Conservation (phyloP, 1,140 invertebrate genomes). For the Drosophila guanche region DNA sequence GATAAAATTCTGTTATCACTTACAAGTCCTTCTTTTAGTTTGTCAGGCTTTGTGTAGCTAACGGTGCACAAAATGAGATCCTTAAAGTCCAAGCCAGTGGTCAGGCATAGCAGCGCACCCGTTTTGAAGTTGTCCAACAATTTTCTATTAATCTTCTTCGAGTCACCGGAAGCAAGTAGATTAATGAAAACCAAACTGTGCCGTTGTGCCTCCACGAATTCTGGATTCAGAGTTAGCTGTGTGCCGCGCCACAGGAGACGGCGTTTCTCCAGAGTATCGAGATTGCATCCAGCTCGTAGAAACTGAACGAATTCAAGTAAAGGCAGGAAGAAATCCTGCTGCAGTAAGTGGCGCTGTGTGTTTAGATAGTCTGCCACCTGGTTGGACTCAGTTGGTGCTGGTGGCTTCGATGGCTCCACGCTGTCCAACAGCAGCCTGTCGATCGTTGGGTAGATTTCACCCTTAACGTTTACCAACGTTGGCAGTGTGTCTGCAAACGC, state of each 20-base stretch:
- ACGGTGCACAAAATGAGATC: slow-evolving; percentile 88
- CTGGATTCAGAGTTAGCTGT: slow-evolving; percentile 57
- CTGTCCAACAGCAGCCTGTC: slow-evolving; percentile 36
- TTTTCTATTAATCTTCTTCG: slow-evolving; percentile 34
- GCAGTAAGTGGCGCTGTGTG: slow-evolving; percentile 89
- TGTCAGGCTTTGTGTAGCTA: slow-evolving; percentile 84
- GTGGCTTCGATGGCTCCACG: neutral
- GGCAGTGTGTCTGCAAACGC: slow-evolving; percentile 1
- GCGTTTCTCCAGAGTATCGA: slow-evolving; percentile 54
- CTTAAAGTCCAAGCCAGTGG: slow-evolving; percentile 87
- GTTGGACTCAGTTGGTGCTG: neutral
- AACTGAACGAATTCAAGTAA: slow-evolving; percentile 83
- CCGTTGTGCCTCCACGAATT: slow-evolving; percentile 45
- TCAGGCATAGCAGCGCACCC: slow-evolving; percentile 90
- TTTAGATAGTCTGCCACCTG: slow-evolving; percentile 88
- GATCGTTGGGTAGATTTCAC: slow-evolving; percentile 70
- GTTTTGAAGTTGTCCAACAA: slow-evolving; percentile 85
- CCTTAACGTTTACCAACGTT: slow-evolving; percentile 9
- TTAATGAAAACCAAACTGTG: slow-evolving; percentile 63
- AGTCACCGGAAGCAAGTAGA: neutral
- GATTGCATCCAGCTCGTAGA: slow-evolving; percentile 64
- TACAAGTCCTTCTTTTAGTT: slow-evolving; percentile 84
- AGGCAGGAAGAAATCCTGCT: slow-evolving; percentile 89
- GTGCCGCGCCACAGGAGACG: slow-evolving; percentile 73
- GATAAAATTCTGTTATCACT: slow-evolving; percentile 32